Conservation (phyloP, 2,888 invertebrate genomes). For the Epirrhoe alternata region DNA sequence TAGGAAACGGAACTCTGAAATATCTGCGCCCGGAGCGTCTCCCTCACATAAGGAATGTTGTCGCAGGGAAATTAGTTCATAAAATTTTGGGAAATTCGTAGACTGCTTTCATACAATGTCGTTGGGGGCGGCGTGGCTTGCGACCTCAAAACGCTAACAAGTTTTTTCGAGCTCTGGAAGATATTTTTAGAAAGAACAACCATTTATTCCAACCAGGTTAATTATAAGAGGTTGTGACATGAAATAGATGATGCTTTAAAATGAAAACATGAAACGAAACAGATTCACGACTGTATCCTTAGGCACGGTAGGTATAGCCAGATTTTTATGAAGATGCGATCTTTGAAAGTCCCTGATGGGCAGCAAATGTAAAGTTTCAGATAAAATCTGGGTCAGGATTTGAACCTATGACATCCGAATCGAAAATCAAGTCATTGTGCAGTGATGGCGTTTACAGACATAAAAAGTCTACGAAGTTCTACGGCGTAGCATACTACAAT, state of each 20-base stretch:
- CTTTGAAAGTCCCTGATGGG: too few relatives aligned
- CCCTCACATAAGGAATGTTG: slow-evolving; percentile 77
- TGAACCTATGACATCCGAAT: too few relatives aligned
- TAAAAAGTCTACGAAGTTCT: neutral
- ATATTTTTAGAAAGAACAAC: neutral
- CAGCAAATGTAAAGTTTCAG: too few relatives aligned
- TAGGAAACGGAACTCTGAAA: slow-evolving; percentile 46
- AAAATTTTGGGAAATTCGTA: slow-evolving; percentile 65
- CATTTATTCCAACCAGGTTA: neutral
- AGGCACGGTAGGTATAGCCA: too few relatives aligned
- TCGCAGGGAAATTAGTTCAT: slow-evolving; percentile 81
- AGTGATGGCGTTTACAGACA: too few relatives aligned
- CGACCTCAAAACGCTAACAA: slow-evolving; percentile 8
- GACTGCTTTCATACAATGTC: slow-evolving; percentile 50
- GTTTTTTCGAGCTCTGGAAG: slow-evolving; percentile 24
- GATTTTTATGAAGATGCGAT: too few relatives aligned
- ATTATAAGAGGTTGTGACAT: too few relatives aligned
- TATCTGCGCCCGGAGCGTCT: slow-evolving; percentile 72
- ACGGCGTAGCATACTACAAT: neutral
- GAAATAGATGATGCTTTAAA: too few relatives aligned
- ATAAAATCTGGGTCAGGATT: too few relatives aligned
- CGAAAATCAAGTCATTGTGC: too few relatives aligned
- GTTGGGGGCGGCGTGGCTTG: slow-evolving; percentile 6
- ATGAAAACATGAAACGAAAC: too few relatives aligned
- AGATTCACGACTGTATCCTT: too few relatives aligned